Evolutionary conservation across 2,797 vertebrate genomes (phyloP), one percentile per base, ranked within the genome.

Genomic region (Poecilia velifera): DNA sequence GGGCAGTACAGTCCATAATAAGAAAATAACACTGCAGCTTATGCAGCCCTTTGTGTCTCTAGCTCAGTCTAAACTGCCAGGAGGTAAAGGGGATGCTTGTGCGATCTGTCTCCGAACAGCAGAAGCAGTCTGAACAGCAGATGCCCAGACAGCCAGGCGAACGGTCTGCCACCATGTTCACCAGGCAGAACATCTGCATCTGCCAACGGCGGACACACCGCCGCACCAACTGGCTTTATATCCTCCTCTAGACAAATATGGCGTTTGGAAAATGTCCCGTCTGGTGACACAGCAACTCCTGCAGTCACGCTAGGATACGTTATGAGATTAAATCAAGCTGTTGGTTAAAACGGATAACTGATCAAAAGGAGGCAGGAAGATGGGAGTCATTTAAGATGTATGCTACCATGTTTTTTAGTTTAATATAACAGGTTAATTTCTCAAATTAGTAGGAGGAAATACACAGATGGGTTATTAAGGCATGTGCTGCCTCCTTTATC

Each of bases 81-180:
- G 41, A 88, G 90, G 73, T 78, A 53, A 68, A 4, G n/a, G n/a
- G 28, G 43, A 76, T 79, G 76, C 78, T 89, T 51, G 46, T 78
- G 82, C 87, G 89, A 82, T 91, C 86, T 77, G 66, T 72, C 74
- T 87, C 84, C 68, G 71, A 84, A 75, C 82, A 51, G 74, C 83
- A 85, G 82, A 74, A 80, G 77, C 76, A 68, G 76, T 76, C 76
- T 70, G 51, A 72, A 34, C 10, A 74, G 64, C 72, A 88, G 86
- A 76, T 64, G 78, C 3, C 25, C 74, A 76, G 72, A 64, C 66
- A 81, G 74, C 75, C 80, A 79, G 45, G 18, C 36, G 71, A 72
- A 90, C 74, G 78, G 87, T 83, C 87, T 73, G 82, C n/a, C 72
- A 76, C 64, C 36, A 12, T 66, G 36, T 39, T 39, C 64, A 36